Evolutionary conservation across 1,140 invertebrate species (phyloP).

Genomic region (Musca domestica): DNA sequence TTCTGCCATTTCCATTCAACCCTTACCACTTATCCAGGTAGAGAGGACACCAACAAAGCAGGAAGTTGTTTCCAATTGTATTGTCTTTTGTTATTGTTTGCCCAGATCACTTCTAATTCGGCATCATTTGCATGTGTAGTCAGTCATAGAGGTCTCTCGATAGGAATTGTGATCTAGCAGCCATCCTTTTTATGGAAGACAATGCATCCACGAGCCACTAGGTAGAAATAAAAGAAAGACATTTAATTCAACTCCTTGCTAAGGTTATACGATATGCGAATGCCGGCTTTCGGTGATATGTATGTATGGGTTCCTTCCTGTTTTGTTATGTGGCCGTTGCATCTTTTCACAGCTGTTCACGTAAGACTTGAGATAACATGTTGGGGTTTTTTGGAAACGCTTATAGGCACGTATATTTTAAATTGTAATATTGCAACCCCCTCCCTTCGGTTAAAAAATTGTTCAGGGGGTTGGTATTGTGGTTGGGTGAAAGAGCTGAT

Average conservation of each 20-base stretch:
- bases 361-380: background rate
- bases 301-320: background rate
- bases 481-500: slow-evolving; percentile 2
- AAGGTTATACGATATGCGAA: background rate
- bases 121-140: slow-evolving; percentile 1
- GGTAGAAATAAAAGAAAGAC: background rate
- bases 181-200: slow-evolving; percentile 2
- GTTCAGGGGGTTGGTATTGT: no score
- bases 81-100: background rate
- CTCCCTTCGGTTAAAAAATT: background rate
- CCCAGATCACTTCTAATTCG: background rate
- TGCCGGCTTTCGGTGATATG: background rate
- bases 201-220: slow-evolving; percentile 15
- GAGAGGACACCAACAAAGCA: no score
- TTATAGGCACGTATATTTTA: no score
- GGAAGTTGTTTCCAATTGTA: no score
- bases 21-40: background rate
- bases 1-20: background rate
- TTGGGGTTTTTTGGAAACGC: background rate
- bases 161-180: background rate
- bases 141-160: background rate
- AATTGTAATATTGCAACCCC: slow-evolving; percentile 7
- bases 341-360: slow-evolving; percentile 2
- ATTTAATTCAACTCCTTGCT: background rate
- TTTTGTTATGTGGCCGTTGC: background rate